Percentiles rank a stretch among this genome's conserved stretches.
These are phyloP conservation scores for Leucoma salicis DNA, from an alignment of 2,888 invertebrate genomes.

Conservation along the genomic window DNA sequence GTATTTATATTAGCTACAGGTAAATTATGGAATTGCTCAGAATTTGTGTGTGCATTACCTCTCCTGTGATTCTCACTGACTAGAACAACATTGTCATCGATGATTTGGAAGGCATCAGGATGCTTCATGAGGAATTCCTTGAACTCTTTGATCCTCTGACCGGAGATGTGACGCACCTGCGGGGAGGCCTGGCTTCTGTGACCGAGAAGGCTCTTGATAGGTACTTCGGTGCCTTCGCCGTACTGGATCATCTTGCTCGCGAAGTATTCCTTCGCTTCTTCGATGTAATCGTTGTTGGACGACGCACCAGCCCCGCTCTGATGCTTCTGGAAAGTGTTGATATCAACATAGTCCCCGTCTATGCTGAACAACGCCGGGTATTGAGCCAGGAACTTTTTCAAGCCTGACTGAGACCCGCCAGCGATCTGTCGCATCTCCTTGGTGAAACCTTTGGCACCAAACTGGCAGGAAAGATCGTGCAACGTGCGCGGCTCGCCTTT, in stretches of 20 bases:
- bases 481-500: constrained; percentile 97
- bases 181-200: constrained; percentile 98
- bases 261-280: constrained; percentile 99
- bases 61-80: constrained; percentile 86
- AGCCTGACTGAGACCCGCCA: constrained; percentile 97
- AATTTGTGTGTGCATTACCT: constrained; percentile 85
- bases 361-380: constrained; percentile 98
- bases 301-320: constrained; percentile 80
- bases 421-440: constrained; percentile 99
- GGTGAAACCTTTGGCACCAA: constrained; percentile 99
- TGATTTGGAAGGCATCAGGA: constrained; percentile 92
- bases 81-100: constrained; percentile 92
- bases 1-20: constrained; percentile 91
- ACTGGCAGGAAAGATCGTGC: constrained; percentile 99
- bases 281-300: constrained; percentile 93
- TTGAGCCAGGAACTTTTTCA: constrained; percentile 97
- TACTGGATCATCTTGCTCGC: constrained; percentile 97
- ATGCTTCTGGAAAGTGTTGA: constrained; percentile 89
- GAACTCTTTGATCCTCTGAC: constrained; percentile 96
- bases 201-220: constrained; percentile 97
- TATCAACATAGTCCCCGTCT: constrained; percentile 95
- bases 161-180: constrained; percentile 97
- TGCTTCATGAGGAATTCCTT: constrained; percentile 93
- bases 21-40: constrained; percentile 85
- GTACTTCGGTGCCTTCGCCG: constrained; percentile 97